Evolutionary conservation across 2,797 vertebrate genomes (phyloP).

Genomic region (Triplophysa bombifrons): DNA sequence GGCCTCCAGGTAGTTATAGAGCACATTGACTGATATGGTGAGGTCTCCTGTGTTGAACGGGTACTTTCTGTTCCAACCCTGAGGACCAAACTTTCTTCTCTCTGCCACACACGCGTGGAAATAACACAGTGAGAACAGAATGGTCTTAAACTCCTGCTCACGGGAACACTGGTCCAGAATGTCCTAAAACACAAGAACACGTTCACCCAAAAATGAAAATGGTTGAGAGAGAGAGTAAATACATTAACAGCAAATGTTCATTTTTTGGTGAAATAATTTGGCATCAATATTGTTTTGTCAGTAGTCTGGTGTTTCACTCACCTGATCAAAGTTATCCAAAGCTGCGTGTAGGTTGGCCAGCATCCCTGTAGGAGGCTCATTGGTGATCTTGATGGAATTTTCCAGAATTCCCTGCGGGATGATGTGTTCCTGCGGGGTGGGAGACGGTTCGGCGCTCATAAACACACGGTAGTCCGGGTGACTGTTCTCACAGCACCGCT

Average conservation of each 20-base stretch:
- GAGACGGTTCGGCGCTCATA: constrained; percentile 80
- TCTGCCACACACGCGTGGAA: constrained; percentile 81
- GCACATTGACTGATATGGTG: constrained; percentile 77
- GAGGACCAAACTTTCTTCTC: constrained; percentile 79
- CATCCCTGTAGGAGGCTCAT: constrained; percentile 81
- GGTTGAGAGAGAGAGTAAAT: too few species aligned
- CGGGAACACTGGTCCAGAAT: constrained; percentile 83
- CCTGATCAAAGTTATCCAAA: constrained; percentile 83
- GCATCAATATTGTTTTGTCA: neutral
- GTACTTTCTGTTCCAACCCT: constrained; percentile 82
- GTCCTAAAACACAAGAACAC: constrained; percentile 64
- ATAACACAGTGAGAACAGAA: constrained; percentile 82
- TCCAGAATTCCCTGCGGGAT: constrained; percentile 82
- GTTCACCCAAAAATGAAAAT: neutral
- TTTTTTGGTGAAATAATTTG: too few species aligned
- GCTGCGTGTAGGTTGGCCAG: constrained; percentile 79
- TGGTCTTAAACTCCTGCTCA: constrained; percentile 86
- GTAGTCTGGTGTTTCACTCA: constrained; percentile 46
- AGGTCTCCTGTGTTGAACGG: constrained; percentile 81
- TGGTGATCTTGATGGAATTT: constrained; percentile 84
- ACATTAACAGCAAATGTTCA: too few species aligned
- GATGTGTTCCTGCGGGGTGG: constrained; percentile 77
- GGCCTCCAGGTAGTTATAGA: constrained; percentile 81
- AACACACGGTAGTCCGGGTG: constrained; percentile 77
- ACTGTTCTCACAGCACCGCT: constrained; percentile 75